phyloP scores from a whole-genome alignment of 2,888 invertebrate genomes.

The Cryptus armator region DNA sequence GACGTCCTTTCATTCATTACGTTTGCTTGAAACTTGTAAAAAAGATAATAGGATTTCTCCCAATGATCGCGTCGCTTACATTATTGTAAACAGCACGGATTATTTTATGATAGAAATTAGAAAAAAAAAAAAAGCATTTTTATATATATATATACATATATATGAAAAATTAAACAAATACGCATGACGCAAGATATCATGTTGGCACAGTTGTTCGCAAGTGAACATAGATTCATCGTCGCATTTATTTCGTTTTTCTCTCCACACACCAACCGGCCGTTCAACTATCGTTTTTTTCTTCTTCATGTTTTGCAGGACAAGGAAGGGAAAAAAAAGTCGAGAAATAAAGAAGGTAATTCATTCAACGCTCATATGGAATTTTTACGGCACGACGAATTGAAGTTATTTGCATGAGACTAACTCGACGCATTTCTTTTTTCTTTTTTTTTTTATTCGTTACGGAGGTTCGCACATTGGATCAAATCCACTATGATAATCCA shows the following conservation, averaged over 20 bases:
- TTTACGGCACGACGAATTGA: conserved; percentile 34
- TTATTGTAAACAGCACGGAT: conserved; percentile 33
- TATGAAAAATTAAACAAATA: not conserved
- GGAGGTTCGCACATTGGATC: not conserved
- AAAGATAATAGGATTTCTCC: not conserved
- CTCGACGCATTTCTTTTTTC: not conserved
- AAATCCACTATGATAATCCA: not conserved
- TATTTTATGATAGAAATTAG: not conserved
- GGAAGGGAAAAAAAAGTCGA: conserved; percentile 94
- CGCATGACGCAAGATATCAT: conserved; percentile 40
- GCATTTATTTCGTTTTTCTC: conserved; percentile 15
- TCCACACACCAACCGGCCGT: conserved; percentile 1
- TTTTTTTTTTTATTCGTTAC: not conserved
- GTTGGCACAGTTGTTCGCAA: conserved; percentile 26
- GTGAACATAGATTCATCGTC: conserved; percentile 14
- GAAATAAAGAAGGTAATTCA: conserved; percentile 94
- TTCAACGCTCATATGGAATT: conserved; percentile 29
- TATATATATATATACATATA: no score
- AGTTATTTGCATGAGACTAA: conserved; percentile 42
- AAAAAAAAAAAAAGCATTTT: not conserved
- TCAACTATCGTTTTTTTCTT: conserved; percentile 50
- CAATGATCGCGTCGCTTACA: not conserved
- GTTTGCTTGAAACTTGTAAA: conserved; percentile 18
- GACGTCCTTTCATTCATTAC: not conserved
- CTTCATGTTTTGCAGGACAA: conserved; percentile 89